phyloP scores from a whole-genome alignment of 2,888 invertebrate genomes.

The Sipha maydis region DNA sequence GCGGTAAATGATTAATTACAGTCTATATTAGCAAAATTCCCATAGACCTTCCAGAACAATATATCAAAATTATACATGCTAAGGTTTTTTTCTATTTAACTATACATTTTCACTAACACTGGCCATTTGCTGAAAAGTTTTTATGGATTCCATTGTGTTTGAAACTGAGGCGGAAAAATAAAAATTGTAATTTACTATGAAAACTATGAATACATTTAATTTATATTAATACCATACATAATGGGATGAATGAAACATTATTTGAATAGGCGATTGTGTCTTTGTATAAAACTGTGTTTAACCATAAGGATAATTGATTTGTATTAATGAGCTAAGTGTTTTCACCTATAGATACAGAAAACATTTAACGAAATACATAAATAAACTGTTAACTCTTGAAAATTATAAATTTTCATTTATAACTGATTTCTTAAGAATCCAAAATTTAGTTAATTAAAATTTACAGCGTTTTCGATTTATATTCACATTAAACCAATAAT shows the following conservation, averaged over 20 bases:
- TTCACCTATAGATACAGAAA: background rate
- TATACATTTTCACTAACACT: constrained; percentile 24
- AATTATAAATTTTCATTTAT: too few species aligned
- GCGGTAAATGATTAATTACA: constrained; percentile 48
- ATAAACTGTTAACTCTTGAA: too few species aligned
- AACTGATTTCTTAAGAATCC: too few species aligned
- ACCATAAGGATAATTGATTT: background rate
- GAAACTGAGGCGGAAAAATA: background rate
- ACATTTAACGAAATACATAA: background rate
- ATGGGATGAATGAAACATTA: background rate
- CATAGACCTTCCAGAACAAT: constrained; percentile 39
- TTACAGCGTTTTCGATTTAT: too few species aligned
- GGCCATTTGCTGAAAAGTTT: constrained; percentile 11
- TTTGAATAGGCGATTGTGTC: background rate
- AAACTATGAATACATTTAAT: background rate
- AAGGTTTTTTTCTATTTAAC: constrained; percentile 16
- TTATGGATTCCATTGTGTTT: constrained; percentile 17
- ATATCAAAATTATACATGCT: background rate
- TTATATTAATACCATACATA: constrained; percentile 30
- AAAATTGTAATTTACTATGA: background rate
- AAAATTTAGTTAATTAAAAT: too few species aligned
- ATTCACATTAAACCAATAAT: too few species aligned
- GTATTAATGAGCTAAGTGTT: background rate
- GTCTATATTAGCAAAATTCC: constrained; percentile 39
- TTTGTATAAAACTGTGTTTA: background rate